These are phyloP conservation scores for Cosmia pyralina DNA, from an alignment of 2,888 invertebrate species.

Conservation along the genomic window DNA sequence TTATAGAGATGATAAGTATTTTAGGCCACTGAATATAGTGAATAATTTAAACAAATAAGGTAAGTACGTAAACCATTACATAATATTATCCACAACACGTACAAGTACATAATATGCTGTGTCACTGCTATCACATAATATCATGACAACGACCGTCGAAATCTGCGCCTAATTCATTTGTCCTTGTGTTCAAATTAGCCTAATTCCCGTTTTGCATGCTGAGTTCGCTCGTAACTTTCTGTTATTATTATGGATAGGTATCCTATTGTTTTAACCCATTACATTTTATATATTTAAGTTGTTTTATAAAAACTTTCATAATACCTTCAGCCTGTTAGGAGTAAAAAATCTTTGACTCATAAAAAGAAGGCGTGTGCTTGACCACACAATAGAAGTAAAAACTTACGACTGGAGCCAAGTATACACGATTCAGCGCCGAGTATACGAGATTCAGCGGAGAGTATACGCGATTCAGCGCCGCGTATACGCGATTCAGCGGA, in stretches of 20 bases:
- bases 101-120: neutral
- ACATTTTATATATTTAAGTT: neutral
- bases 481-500: too few relatives aligned
- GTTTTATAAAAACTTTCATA: neutral
- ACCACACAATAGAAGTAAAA: neutral
- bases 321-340: neutral
- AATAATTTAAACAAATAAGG: neutral
- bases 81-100: neutral
- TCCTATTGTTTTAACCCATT: neutral
- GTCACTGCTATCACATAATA: neutral
- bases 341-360: neutral
- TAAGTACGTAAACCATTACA: neutral
- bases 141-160: conserved; percentile 47
- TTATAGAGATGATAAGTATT: too few relatives aligned
- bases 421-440: too few relatives aligned
- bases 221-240: conserved; percentile 13
- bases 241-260: neutral
- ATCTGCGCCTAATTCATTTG: conserved; percentile 37
- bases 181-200: conserved; percentile 45
- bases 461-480: too few relatives aligned
- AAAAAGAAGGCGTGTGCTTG: neutral
- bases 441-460: too few relatives aligned
- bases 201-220: conserved; percentile 38
- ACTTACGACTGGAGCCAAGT: neutral
- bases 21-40: too few relatives aligned